phyloP scores from a whole-genome alignment of 2,797 vertebrate species.

The Molothrus aeneus region DNA sequence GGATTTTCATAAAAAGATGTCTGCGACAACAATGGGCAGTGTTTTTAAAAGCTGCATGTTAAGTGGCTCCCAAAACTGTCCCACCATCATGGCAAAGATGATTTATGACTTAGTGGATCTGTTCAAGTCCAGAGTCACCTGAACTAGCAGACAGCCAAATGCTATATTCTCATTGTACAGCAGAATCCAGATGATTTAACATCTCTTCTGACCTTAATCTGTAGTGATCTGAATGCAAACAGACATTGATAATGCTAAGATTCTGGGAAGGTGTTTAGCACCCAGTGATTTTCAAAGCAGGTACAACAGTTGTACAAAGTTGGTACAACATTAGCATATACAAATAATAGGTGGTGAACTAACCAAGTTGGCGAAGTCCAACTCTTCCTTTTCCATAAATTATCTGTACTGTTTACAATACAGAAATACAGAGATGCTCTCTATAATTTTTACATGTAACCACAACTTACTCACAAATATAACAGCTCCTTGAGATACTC shows the following conservation, averaged over 20 bases:
- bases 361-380: neutral
- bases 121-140: neutral
- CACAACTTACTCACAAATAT: neutral
- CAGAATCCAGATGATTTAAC: neutral
- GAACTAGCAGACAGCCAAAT: neutral
- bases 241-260: neutral
- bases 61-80: neutral
- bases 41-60: neutral
- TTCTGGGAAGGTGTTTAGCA: neutral
- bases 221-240: neutral
- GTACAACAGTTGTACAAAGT: neutral
- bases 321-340: neutral
- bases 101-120: neutral
- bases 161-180: neutral
- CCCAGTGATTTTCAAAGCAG: neutral
- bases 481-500: neutral
- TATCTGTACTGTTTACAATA: neutral
- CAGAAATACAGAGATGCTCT: neutral
- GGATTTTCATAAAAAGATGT: no score
- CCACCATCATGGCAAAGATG: neutral
- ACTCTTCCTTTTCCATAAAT: neutral
- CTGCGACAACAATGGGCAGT: accelerated
- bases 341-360: neutral
- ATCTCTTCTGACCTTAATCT: neutral
- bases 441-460: neutral